These are phyloP conservation scores for Drosophila dives DNA, from an alignment of 2,888 invertebrate genomes.

Conservation along the genomic window DNA sequence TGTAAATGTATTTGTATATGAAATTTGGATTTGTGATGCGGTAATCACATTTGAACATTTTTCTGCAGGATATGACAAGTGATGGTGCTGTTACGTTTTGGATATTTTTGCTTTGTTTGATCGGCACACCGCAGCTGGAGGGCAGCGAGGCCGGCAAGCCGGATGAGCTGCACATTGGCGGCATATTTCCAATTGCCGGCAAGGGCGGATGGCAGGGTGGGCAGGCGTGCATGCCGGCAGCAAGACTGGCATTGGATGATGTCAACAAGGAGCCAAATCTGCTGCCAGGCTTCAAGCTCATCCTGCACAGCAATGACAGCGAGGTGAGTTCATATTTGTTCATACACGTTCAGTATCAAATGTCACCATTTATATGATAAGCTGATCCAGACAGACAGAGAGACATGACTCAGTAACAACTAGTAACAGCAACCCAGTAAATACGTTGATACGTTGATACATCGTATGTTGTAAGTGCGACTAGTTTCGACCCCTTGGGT, in stretches of 20 bases:
- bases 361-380: conserved; percentile 33
- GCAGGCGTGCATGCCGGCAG: conserved; percentile 99
- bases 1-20: conserved; percentile 25
- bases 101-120: conserved; percentile 85
- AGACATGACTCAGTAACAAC: not conserved
- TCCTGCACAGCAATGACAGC: conserved; percentile 97
- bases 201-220: conserved; percentile 99
- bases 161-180: conserved; percentile 96
- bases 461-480: conserved; percentile 34
- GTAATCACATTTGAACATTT: conserved; percentile 65
- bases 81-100: conserved; percentile 85
- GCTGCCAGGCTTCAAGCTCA: conserved; percentile 95
- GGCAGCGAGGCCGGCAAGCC: conserved; percentile 82
- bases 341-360: conserved; percentile 12
- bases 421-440: conserved; percentile 22
- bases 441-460: conserved; percentile 17
- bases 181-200: conserved; percentile 98
- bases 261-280: conserved; percentile 95
- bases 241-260: conserved; percentile 97
- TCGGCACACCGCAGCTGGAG: conserved; percentile 82
- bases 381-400: conserved; percentile 19
- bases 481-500: conserved; percentile 65
- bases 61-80: conserved; percentile 85
- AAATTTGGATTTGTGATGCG: conserved; percentile 48
- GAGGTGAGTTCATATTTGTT: conserved; percentile 89